Percentiles rank a stretch among this genome's conserved stretches.
phyloP scores from a whole-genome alignment of 2,797 vertebrate genomes.

The Anabacerthia variegaticeps region DNA sequence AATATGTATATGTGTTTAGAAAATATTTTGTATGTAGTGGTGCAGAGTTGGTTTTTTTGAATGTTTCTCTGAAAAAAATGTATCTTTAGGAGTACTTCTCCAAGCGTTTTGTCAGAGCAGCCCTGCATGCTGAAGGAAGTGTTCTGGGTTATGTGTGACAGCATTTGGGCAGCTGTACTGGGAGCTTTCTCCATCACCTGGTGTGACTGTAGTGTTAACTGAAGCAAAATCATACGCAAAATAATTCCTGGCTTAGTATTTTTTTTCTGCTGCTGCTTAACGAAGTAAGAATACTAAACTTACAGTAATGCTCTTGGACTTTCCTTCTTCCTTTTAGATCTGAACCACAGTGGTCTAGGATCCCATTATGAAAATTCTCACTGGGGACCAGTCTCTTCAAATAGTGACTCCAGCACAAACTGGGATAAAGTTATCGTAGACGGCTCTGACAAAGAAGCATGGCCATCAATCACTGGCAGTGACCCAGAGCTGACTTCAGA shows the following conservation, averaged over 20 bases:
- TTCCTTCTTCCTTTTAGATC: slow-evolving; percentile 79
- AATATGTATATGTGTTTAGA: not conserved
- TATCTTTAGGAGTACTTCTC: not conserved
- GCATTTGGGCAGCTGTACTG: not conserved
- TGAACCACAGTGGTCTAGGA: slow-evolving; percentile 90
- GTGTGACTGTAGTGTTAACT: not conserved
- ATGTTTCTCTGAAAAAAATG: not conserved
- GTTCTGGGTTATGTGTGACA: not conserved
- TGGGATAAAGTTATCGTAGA: slow-evolving; percentile 93
- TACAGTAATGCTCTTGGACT: slow-evolving; percentile 8
- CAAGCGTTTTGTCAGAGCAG: not conserved
- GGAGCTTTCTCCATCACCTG: not conserved
- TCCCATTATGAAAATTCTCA: slow-evolving; percentile 95
- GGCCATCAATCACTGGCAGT: slow-evolving; percentile 91
- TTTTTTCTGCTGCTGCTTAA: not conserved
- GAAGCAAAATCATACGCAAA: not conserved
- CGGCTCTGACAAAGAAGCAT: slow-evolving; percentile 89
- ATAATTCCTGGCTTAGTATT: not conserved
- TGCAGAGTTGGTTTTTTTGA: not conserved
- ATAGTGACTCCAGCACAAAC: slow-evolving; percentile 90
- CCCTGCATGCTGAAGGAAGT: not conserved
- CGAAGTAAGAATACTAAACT: not conserved
- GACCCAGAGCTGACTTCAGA: slow-evolving; percentile 92
- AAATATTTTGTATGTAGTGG: not conserved
- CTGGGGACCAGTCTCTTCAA: slow-evolving; percentile 91